A percentile compares a stretch with the other conserved stretches of the same genome.
These are phyloP conservation scores for Ctenomys sociabilis DNA, from an alignment of 2,113 vertebrate genomes.

Conservation along the genomic window DNA sequence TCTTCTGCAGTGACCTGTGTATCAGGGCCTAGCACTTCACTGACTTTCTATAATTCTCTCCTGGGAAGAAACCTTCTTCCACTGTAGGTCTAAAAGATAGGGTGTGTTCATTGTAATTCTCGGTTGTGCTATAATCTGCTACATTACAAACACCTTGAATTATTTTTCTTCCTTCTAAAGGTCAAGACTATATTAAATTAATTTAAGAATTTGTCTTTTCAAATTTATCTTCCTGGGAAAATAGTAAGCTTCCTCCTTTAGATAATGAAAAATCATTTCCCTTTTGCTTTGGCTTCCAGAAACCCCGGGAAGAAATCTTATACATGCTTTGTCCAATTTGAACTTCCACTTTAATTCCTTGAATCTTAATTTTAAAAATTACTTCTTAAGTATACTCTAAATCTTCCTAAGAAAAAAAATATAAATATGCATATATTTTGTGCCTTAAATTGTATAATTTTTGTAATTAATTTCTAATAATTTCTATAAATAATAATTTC, in stretches of 20 bases:
- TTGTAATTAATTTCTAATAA: too few relatives aligned
- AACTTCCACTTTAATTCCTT: background rate
- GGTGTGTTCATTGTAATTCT: background rate
- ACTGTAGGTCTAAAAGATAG: background rate
- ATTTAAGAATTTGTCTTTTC: constrained; percentile 24
- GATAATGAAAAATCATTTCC: constrained; percentile 1
- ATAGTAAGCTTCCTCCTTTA: background rate
- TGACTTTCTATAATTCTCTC: background rate
- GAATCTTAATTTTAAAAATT: constrained; percentile 36
- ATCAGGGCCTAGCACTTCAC: background rate
- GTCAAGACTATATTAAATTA: constrained; percentile 25
- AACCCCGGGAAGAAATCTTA: constrained; percentile 3
- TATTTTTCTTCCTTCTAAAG: background rate
- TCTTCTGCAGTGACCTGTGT: background rate
- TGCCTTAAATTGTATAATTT: background rate
- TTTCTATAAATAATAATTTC: too few relatives aligned
- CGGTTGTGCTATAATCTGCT: background rate
- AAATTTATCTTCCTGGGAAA: background rate
- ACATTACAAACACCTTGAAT: background rate
- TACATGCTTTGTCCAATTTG: background rate
- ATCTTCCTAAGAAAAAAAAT: constrained; percentile 22
- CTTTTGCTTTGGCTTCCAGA: constrained; percentile 13
- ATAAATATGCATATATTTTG: background rate
- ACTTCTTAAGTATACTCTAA: background rate
- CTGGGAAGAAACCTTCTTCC: background rate